Base-by-base conservation (phyloP, 1,140 invertebrate species). In the Dreissena rostriformis region DNA sequence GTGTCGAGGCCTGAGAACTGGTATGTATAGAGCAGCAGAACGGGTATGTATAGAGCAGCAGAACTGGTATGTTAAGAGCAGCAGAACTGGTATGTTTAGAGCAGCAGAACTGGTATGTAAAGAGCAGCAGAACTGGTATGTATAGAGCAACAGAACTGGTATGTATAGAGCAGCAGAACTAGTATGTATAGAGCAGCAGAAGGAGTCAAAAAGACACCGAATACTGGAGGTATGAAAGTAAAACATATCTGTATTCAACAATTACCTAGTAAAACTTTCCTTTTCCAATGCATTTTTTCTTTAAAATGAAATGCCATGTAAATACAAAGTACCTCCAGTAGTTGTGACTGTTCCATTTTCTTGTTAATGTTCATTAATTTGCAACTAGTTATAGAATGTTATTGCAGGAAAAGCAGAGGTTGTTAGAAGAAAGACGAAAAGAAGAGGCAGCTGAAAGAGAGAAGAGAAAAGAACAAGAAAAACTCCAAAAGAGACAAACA, bases 161-260 rank as follows among this genome's bases (percentile, higher is more conserved):
- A 19, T 57, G 12, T 14, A 14, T 57, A 14, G 91, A 95, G 39
- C 96, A 92, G 92, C 83, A 88, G 94, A 86, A 96, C 96, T 94
- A 88, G 84, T 71, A 88, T 94, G 84, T 86, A 94, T 82, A 80
- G 88, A 90, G 85, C 79, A 71, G 74, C 94, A 85, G 92, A 96
- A 93, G 93, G 94, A 90, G 91, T 93, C 79, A 90, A 93, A 86
- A 94, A 95, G 91, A 90, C 94, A 94, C 70, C 94, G 94, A 92
- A 96, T 96, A 84, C 92, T 97, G 28, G 95, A 96, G 88, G 93
- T 94, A 73, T 97, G 96, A 96, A 95, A 95, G 87, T 89, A 93
- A 57, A 91, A 79, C 29, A 83, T 86, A 90, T 91, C 73, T 73
- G 39, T 51, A 53, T 77, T 67, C 39, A 39, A 8, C 39, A 39